Evolutionary conservation across 2,888 invertebrate genomes (phyloP).

Genomic region (Cerastis leucographa): DNA sequence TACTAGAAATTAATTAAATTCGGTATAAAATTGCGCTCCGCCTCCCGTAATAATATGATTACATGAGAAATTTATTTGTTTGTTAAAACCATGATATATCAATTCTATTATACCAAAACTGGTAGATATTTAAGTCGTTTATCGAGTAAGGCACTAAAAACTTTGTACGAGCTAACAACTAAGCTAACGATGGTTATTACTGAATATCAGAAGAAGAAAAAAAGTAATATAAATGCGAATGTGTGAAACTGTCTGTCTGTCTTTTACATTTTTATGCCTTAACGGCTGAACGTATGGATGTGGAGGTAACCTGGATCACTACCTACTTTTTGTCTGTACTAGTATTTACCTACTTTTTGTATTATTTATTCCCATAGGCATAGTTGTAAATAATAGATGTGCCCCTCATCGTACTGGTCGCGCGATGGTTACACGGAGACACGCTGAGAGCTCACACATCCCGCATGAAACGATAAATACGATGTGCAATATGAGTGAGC

Average conservation of each 20-base stretch:
- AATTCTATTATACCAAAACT: slow-evolving; percentile 41
- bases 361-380: background rate
- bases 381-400: background rate
- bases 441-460: background rate
- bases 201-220: slow-evolving; percentile 27
- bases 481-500: background rate
- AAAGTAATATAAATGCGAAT: slow-evolving; percentile 1
- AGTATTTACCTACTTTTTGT: too few species aligned
- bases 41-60: slow-evolving; percentile 14
- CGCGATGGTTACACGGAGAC: background rate
- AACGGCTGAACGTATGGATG: background rate
- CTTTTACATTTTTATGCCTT: background rate
- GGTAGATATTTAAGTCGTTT: slow-evolving; percentile 47
- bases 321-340: background rate
- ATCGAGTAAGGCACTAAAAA: slow-evolving; percentile 55
- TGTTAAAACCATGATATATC: slow-evolving; percentile 46
- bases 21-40: background rate
- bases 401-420: background rate
- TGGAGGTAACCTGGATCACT: background rate
- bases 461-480: background rate
- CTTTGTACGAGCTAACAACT: slow-evolving; percentile 28
- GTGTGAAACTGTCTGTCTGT: background rate
- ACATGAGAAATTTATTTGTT: slow-evolving; percentile 45
- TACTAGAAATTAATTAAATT: background rate
- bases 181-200: slow-evolving; percentile 35